Conservation (phyloP, 30 jellyfish, hydroid and myxozoan species). For the Turritopsis rubra region DNA sequence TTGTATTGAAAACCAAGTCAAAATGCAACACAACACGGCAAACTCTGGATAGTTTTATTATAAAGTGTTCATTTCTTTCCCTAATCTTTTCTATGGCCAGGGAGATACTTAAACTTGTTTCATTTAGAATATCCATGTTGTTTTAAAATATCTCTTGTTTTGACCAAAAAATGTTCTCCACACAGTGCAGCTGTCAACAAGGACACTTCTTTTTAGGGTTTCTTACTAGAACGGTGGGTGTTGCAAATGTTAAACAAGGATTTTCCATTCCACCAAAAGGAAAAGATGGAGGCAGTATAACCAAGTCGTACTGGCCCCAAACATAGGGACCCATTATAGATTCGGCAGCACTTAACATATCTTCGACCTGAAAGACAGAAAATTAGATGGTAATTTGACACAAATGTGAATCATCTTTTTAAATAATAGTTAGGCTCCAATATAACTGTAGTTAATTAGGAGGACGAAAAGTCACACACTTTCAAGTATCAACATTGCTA, state of each 20-base stretch:
- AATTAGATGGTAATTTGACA: background rate
- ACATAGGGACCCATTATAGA: slow-evolving; percentile 75
- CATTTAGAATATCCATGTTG: too few relatives aligned
- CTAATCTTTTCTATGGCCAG: too few relatives aligned
- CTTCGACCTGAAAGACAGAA: slow-evolving; percentile 56
- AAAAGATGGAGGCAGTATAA: slow-evolving; percentile 89
- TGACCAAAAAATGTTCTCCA: background rate
- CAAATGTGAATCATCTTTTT: too few relatives aligned
- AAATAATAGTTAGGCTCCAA: too few relatives aligned
- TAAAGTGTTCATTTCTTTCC: too few relatives aligned
- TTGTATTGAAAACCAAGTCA: too few relatives aligned
- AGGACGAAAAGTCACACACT: too few relatives aligned
- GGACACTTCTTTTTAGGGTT: background rate
- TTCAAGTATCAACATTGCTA: too few relatives aligned
- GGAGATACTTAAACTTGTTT: too few relatives aligned
- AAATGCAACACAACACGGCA: too few relatives aligned
- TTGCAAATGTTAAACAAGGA: slow-evolving; percentile 91
- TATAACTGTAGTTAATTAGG: too few relatives aligned
- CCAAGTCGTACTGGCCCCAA: slow-evolving; percentile 83
- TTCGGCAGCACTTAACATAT: slow-evolving; percentile 80
- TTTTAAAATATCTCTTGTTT: background rate
- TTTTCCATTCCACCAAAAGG: slow-evolving; percentile 99
- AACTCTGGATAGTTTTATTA: too few relatives aligned
- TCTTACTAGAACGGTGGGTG: slow-evolving; percentile 76
- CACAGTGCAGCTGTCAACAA: background rate